A percentile compares a stretch with the other conserved stretches of the same genome.
Conservation (phyloP, 2,797 vertebrate species). For the Pampus argenteus region DNA sequence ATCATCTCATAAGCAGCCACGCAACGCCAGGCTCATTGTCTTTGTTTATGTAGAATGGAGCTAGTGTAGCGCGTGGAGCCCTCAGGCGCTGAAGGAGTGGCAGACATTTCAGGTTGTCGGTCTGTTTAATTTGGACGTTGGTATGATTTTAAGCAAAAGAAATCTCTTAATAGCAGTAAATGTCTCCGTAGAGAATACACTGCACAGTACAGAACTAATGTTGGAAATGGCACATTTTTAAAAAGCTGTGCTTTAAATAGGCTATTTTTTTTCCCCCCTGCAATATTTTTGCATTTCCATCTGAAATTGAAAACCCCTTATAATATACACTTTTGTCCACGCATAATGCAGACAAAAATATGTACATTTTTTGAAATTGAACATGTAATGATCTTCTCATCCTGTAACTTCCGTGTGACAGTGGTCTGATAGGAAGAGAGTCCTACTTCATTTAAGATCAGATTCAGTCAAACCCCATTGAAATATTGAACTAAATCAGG, state of each 20-base stretch:
- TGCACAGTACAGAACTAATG: slow-evolving; percentile 10
- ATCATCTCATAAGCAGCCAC: slow-evolving; percentile 76
- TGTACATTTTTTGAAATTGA: slow-evolving; percentile 4
- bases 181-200: slow-evolving; percentile 26
- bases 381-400: background rate
- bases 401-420: background rate
- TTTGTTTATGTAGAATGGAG: slow-evolving; percentile 69
- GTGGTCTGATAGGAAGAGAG: background rate
- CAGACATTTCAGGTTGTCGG: slow-evolving; percentile 55
- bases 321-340: background rate
- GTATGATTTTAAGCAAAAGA: slow-evolving; percentile 54
- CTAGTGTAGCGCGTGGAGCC: slow-evolving; percentile 29
- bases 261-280: slow-evolving; percentile 6
- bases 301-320: background rate
- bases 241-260: slow-evolving; percentile 15
- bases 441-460: background rate
- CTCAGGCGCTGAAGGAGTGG: slow-evolving; percentile 56
- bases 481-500: slow-evolving; percentile 48
- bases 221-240: slow-evolving; percentile 16
- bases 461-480: slow-evolving; percentile 1
- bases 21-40: slow-evolving; percentile 71
- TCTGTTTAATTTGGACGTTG: slow-evolving; percentile 66
- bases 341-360: background rate
- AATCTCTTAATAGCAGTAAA: slow-evolving; percentile 64
- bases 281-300: background rate